phyloP scores from a whole-genome alignment of 2,888 invertebrate genomes.

The Agrilus mali region DNA sequence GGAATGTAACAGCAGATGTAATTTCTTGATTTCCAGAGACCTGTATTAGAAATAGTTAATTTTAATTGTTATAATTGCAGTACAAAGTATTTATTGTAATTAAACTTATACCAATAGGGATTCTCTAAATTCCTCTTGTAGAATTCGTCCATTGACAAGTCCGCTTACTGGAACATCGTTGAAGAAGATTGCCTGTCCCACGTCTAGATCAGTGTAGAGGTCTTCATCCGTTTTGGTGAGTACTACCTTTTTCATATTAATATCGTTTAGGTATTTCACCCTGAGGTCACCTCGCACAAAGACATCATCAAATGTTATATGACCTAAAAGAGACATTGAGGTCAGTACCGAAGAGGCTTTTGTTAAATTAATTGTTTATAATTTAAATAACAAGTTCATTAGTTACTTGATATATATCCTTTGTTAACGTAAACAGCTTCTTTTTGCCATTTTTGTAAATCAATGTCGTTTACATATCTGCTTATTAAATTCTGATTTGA shows the following conservation, averaged over 20 bases:
- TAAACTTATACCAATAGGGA: constrained; percentile 37
- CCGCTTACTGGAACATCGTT: constrained; percentile 23
- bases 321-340: constrained; percentile 23
- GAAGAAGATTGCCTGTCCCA: constrained; percentile 26
- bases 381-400: too few relatives aligned
- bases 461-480: constrained; percentile 28
- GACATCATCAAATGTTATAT: constrained; percentile 31
- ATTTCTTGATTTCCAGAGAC: constrained; percentile 27
- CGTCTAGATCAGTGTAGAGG: constrained; percentile 27
- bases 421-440: constrained; percentile 35
- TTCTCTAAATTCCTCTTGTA: constrained; percentile 35
- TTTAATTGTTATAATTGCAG: too few relatives aligned
- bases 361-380: too few relatives aligned
- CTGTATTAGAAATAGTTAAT: constrained; percentile 14
- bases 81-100: not conserved
- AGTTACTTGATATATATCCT: constrained; percentile 23
- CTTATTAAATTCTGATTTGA: constrained; percentile 24
- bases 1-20: constrained; percentile 29
- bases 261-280: constrained; percentile 34
- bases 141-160: constrained; percentile 33
- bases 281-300: constrained; percentile 32
- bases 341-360: too few relatives aligned
- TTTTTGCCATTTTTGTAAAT: constrained; percentile 31
- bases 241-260: constrained; percentile 34
- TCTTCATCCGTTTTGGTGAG: constrained; percentile 36